Percentiles rank a stretch among this genome's conserved stretches.
phyloP scores from a whole-genome alignment of 2,797 vertebrate species.

The Leptodactylus fallax region DNA sequence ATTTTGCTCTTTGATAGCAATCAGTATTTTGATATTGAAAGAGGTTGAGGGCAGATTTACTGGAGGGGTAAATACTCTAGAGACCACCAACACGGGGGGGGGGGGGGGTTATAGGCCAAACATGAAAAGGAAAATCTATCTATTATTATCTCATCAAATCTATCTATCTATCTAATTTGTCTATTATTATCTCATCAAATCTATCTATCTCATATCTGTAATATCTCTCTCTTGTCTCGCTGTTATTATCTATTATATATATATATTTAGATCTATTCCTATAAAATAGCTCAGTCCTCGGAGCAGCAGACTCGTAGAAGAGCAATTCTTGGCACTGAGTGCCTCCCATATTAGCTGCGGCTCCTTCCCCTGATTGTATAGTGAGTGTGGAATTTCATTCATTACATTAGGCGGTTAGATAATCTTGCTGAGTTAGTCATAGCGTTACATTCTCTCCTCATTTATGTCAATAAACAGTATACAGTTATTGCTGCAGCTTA shows the following conservation, averaged over 20 bases:
- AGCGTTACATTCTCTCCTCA: conserved; percentile 15
- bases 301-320: neutral
- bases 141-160: conserved; percentile 1
- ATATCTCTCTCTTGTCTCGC: neutral
- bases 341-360: conserved; percentile 12
- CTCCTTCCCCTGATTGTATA: conserved; percentile 40
- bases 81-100: no score
- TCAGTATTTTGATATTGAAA: neutral
- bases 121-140: no score
- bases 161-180: no score
- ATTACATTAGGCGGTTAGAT: conserved; percentile 44
- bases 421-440: conserved; percentile 31
- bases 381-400: conserved; percentile 47
- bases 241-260: neutral
- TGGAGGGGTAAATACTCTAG: neutral
- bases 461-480: conserved; percentile 39
- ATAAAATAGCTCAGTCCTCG: neutral
- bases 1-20: neutral
- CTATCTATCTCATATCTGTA: neutral
- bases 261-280: neutral
- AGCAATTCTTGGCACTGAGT: conserved; percentile 25
- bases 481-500: neutral
- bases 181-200: neutral
- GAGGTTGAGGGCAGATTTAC: neutral
- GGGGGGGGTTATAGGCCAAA: no score